Conservation (phyloP, 1,140 invertebrate genomes). For the Drosophila arawakana region DNA sequence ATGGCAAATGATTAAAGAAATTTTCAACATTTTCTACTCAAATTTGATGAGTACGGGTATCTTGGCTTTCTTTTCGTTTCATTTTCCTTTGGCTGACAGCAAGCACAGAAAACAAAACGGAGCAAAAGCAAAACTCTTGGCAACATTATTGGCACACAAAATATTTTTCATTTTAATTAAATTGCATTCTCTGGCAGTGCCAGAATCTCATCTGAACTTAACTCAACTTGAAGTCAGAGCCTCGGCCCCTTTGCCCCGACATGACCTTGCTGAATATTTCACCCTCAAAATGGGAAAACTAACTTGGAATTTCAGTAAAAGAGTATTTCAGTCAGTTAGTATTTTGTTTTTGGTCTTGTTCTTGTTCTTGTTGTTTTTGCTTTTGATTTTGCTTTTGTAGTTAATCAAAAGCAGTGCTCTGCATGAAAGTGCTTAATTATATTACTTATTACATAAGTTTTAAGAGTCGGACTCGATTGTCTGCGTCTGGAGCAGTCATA, state of each 20-base stretch:
- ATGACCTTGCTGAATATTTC: background rate
- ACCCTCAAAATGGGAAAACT: constrained; percentile 15
- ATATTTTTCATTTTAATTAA: constrained; percentile 76
- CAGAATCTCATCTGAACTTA: constrained; percentile 35
- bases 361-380: background rate
- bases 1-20: constrained; percentile 16
- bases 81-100: background rate
- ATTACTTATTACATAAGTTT: constrained; percentile 75
- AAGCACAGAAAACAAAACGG: constrained; percentile 3
- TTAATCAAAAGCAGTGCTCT: constrained; percentile 73
- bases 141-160: constrained; percentile 58
- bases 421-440: constrained; percentile 78
- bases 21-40: constrained; percentile 38
- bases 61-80: background rate
- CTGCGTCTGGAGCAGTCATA: constrained; percentile 40
- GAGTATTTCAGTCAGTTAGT: too few relatives aligned
- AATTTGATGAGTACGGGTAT: constrained; percentile 9
- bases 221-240: constrained; percentile 20
- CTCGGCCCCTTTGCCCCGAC: background rate
- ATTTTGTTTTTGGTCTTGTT: background rate
- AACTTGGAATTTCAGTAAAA: constrained; percentile 55
- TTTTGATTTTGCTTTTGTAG: constrained; percentile 17
- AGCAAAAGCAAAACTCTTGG: constrained; percentile 10
- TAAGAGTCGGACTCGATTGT: constrained; percentile 11
- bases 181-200: constrained; percentile 64